Evolutionary conservation across 2,113 vertebrate species (phyloP).

Genomic region (Clarias gariepinus): DNA sequence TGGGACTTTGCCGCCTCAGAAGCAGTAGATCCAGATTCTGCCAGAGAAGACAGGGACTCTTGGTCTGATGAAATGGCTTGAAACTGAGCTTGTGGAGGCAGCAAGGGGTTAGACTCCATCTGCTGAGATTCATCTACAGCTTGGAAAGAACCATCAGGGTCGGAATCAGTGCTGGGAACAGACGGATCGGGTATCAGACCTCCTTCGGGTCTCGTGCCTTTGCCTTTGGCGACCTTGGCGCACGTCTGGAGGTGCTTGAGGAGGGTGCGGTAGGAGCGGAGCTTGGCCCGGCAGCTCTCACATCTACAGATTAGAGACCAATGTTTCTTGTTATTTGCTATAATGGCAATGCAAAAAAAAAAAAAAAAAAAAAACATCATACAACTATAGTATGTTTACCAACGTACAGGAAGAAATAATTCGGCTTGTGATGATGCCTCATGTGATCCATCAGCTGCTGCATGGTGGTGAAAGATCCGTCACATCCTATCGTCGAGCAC

Average conservation of each 20-base stretch:
- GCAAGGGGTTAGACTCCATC: conserved; percentile 39
- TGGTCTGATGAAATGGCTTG: neutral
- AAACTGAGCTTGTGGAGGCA: neutral
- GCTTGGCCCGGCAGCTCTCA: conserved; percentile 88
- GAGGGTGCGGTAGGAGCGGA: conserved; percentile 88
- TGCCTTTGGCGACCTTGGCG: conserved; percentile 78
- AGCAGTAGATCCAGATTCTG: neutral
- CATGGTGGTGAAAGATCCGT: conserved; percentile 85
- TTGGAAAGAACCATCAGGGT: neutral
- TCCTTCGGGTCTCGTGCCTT: conserved; percentile 58
- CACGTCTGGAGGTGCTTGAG: conserved; percentile 95
- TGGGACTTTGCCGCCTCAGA: conserved; percentile 8
- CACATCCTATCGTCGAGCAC: conserved; percentile 81
- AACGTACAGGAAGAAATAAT: conserved; percentile 92
- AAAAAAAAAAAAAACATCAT: neutral
- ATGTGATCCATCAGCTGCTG: conserved; percentile 88
- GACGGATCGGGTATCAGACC: conserved; percentile 52
- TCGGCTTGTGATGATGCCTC: conserved; percentile 92
- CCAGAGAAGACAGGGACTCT: neutral
- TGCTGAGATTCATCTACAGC: neutral
- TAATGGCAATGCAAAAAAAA: neutral
- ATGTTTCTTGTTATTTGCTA: neutral
- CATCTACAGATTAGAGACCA: conserved; percentile 70
- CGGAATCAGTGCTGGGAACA: neutral
- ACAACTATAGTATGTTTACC: neutral